These are phyloP conservation scores for Tetramorium bicarinatum DNA, from an alignment of 2,888 invertebrate genomes.

Conservation along the genomic window DNA sequence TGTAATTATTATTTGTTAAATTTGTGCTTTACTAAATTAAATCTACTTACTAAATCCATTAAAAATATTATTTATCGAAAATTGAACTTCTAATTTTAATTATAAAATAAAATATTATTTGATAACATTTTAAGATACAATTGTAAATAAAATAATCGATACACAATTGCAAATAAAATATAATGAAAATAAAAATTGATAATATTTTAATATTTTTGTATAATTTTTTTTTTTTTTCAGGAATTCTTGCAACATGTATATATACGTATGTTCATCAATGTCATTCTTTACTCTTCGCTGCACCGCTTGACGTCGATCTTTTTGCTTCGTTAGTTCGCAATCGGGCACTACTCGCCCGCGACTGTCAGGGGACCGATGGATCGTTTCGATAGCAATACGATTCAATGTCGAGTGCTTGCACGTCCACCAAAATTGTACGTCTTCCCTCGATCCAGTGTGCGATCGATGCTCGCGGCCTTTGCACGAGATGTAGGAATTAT, in stretches of 20 bases:
- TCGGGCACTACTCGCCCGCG: background rate
- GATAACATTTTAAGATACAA: background rate
- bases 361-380: conserved; percentile 36
- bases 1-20: conserved; percentile 16
- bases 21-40: background rate
- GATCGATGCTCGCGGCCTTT: conserved; percentile 58
- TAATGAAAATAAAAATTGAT: background rate
- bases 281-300: background rate
- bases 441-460: conserved; percentile 54
- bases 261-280: background rate
- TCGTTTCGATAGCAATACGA: conserved; percentile 46
- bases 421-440: conserved; percentile 67
- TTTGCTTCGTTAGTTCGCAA: conserved; percentile 14
- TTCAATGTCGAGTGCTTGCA: conserved; percentile 59
- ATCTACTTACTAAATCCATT: no score
- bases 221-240: background rate
- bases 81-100: background rate
- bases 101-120: conserved; percentile 9
- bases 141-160: background rate
- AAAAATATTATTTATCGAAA: background rate
- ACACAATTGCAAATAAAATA: background rate
- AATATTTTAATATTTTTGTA: background rate
- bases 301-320: background rate
- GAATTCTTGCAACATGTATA: background rate
- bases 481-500: conserved; percentile 45